These are phyloP conservation scores for Hydroisotoma schaefferi DNA, from an alignment of 2,888 invertebrate species.

Conservation along the genomic window DNA sequence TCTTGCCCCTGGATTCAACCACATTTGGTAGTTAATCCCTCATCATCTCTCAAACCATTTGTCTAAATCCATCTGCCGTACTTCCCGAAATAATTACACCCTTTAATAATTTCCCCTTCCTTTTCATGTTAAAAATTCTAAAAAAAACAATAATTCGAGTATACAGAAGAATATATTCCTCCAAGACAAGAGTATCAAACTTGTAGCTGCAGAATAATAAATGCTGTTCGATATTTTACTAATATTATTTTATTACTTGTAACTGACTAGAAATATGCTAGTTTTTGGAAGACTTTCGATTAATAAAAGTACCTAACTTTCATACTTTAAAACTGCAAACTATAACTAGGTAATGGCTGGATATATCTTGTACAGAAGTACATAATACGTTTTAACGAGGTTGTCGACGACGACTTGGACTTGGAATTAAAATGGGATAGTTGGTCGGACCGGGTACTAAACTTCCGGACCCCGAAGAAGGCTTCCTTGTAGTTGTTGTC, in stretches of 20 bases:
- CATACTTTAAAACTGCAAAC: too few relatives aligned
- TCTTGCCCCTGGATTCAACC: constrained; percentile 37
- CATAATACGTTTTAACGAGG: too few relatives aligned
- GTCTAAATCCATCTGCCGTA: not conserved
- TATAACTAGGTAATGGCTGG: too few relatives aligned
- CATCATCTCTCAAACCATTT: not conserved
- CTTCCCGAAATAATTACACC: too few relatives aligned
- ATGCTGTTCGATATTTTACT: too few relatives aligned
- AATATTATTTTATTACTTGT: not conserved
- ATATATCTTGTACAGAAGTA: too few relatives aligned
- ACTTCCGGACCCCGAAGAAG: not conserved
- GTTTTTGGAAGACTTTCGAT: not conserved
- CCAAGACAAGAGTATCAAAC: too few relatives aligned
- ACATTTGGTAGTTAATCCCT: constrained; percentile 33
- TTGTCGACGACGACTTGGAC: not conserved
- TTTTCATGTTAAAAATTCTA: not conserved
- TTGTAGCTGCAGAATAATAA: too few relatives aligned
- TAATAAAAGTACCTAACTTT: too few relatives aligned
- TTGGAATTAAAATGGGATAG: not conserved
- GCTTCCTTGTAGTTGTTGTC: not conserved
- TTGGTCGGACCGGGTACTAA: not conserved
- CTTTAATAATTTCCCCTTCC: too few relatives aligned
- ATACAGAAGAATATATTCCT: too few relatives aligned
- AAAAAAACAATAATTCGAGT: not conserved
- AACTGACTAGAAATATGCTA: not conserved